A percentile compares a stretch with the other conserved stretches of the same genome.
Conservation (phyloP, 2,888 invertebrate genomes). For the Torymus aiolomorphi region DNA sequence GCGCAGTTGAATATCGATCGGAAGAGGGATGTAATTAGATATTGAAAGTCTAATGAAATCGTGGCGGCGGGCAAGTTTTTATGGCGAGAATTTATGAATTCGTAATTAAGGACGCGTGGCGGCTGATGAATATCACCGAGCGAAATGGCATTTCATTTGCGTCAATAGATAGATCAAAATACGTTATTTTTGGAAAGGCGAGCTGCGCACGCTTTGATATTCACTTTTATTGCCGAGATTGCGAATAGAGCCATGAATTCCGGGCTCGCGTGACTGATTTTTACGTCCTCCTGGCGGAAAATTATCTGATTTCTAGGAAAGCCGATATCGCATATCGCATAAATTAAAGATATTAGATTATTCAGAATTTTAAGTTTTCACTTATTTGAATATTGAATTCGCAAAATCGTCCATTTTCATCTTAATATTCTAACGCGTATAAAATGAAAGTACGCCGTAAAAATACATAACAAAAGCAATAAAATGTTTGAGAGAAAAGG, state of each 20-base stretch:
- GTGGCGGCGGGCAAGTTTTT: conserved; percentile 5
- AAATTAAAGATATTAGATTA: neutral
- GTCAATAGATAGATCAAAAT: neutral
- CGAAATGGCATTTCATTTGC: conserved; percentile 9
- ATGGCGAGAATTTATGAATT: conserved; percentile 17
- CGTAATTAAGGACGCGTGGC: neutral
- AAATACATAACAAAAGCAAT: too few relatives aligned
- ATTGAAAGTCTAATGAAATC: conserved; percentile 49
- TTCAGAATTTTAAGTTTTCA: too few relatives aligned
- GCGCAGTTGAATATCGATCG: conserved; percentile 6
- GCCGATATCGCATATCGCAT: neutral
- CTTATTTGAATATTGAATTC: too few relatives aligned
- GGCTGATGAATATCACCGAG: neutral
- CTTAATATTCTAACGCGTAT: too few relatives aligned
- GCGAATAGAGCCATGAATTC: too few relatives aligned
- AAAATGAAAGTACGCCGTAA: too few relatives aligned
- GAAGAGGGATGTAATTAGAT: conserved; percentile 19
- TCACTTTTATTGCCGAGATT: conserved; percentile 8
- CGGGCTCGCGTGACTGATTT: too few relatives aligned
- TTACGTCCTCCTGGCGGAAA: too few relatives aligned
- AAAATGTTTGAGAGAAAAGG: too few relatives aligned
- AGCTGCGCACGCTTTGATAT: conserved; percentile 7
- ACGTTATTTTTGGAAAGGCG: neutral
- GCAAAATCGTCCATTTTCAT: too few relatives aligned
- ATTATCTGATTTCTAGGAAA: too few relatives aligned